Base-by-base conservation (phyloP, 1,140 invertebrate species). In the Bombus polaris region DNA sequence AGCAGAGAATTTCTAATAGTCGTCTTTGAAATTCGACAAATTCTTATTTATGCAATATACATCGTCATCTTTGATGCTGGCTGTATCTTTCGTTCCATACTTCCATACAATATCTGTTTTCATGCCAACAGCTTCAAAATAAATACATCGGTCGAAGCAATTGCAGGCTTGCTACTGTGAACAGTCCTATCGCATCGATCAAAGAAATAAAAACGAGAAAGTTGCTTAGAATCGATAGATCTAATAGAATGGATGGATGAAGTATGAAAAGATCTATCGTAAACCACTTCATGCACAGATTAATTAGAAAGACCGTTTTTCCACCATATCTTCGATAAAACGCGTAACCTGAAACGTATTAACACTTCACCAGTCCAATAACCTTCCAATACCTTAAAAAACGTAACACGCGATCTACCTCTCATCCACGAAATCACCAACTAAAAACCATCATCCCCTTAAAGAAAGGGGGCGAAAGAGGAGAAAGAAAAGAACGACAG, bases 361-460 rank as follows among this genome's bases (percentile, higher is more conserved):
- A n/a, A 65, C 62, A 15, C 62, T n/a, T 65, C 6, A 18, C 2
- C n/a, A 18, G 2, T 35, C 62, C 1, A 65, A 6, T n/a, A 15
- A 65, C 5, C n/a, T 18, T 0, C n/a, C 62, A 13, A 65, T 65
- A 18, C 13, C 2, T 65, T 62, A n/a, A 13, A 62, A n/a, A n/a
- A n/a, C 28, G 59, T 62, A 28, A 62, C 59, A n/a, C 59, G 59
- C 22, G 57, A 75, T 59, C 32, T 76, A 32, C 8, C 66, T 37
- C 71, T 44, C 9, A 32, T 18, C 12, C 73, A 10, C 22, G 32
- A 42, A 39, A 57, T 39, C 74, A 18, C 35, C 74, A 25, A 59
- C 35, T 39, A 28, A 39, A 76, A 76, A 39, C 35, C 74, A 39
- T 76, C 47, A 37, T 76, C 35, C 74, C 35, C 74, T 59, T 59